A percentile compares a stretch with the other conserved stretches of the same genome.
These are phyloP conservation scores for Epiblema foenella DNA, from an alignment of 2,888 invertebrate genomes.

Conservation along the genomic window DNA sequence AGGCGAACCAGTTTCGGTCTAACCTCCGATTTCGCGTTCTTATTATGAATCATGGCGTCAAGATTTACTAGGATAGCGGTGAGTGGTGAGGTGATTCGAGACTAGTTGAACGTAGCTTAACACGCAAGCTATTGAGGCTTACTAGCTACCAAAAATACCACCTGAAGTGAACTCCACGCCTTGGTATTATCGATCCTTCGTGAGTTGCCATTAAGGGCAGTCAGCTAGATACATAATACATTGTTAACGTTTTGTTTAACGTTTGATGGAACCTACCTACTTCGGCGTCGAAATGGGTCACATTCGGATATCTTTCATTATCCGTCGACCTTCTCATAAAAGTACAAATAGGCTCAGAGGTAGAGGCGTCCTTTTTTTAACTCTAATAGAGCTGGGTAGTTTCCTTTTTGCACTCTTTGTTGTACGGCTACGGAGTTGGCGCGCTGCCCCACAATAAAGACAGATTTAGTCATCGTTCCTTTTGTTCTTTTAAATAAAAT, in stretches of 20 bases:
- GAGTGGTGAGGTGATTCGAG: not conserved
- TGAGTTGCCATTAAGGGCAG: slow-evolving; percentile 9
- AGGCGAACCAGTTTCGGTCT: not conserved
- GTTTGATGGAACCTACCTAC: slow-evolving; percentile 1
- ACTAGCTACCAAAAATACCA: slow-evolving; percentile 52
- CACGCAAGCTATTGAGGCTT: slow-evolving; percentile 49
- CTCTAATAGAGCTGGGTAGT: too few species aligned
- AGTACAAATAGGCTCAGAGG: not conserved
- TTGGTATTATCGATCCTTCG: slow-evolving; percentile 58
- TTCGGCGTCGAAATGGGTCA: not conserved
- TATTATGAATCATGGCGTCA: not conserved
- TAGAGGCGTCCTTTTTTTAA: slow-evolving; percentile 7
- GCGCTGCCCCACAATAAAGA: slow-evolving; percentile 51
- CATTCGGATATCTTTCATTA: not conserved
- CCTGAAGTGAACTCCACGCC: slow-evolving; percentile 54
- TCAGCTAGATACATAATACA: slow-evolving; percentile 13
- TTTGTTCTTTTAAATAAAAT: slow-evolving; percentile 58
- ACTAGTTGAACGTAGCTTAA: not conserved
- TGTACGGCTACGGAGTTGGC: slow-evolving; percentile 55
- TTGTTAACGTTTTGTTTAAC: slow-evolving; percentile 17
- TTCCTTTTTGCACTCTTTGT: slow-evolving; percentile 43
- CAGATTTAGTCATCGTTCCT: slow-evolving; percentile 62
- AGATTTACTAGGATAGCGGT: not conserved
- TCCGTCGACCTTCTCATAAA: not conserved
- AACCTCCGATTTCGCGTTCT: not conserved